Percentiles rank a stretch among this genome's conserved stretches.
Evolutionary conservation across 2,797 vertebrate species (phyloP).

Genomic region (Carduelis carduelis): DNA sequence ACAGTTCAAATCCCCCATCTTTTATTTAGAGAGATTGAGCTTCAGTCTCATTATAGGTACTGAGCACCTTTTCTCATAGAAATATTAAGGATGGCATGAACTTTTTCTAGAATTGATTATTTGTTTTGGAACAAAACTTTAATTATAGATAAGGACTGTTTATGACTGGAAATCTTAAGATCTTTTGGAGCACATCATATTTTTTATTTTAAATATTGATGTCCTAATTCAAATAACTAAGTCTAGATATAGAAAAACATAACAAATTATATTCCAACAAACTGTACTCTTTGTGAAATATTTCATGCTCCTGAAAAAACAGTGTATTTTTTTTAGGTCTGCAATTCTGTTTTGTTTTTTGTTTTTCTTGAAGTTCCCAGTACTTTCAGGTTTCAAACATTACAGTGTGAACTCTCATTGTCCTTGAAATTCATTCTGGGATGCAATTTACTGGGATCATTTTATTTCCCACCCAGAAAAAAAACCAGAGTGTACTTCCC

Average conservation of each 20-base stretch:
- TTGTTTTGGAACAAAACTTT: not conserved
- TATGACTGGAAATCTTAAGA: not conserved
- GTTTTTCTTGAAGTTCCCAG: not conserved
- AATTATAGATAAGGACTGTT: not conserved
- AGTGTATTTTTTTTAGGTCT: not conserved
- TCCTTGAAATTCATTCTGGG: not conserved
- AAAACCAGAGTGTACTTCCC: accelerated
- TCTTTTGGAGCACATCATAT: not conserved
- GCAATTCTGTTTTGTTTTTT: not conserved
- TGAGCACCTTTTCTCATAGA: not conserved
- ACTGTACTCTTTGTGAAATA: not conserved
- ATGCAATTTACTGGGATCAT: not conserved
- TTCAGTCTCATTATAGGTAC: not conserved
- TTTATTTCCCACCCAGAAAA: not conserved
- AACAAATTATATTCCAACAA: not conserved
- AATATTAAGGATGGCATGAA: not conserved
- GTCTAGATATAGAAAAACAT: not conserved
- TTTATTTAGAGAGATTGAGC: accelerated
- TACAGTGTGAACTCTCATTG: not conserved
- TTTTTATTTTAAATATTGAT: not conserved
- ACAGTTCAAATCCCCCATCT: not conserved
- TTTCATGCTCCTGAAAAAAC: not conserved
- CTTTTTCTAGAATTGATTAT: not conserved
- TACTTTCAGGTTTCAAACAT: not conserved
- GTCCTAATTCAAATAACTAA: not conserved